Evolutionary conservation across 2,888 invertebrate genomes (phyloP).

Genomic region (Cremastobaeus sp.): DNA sequence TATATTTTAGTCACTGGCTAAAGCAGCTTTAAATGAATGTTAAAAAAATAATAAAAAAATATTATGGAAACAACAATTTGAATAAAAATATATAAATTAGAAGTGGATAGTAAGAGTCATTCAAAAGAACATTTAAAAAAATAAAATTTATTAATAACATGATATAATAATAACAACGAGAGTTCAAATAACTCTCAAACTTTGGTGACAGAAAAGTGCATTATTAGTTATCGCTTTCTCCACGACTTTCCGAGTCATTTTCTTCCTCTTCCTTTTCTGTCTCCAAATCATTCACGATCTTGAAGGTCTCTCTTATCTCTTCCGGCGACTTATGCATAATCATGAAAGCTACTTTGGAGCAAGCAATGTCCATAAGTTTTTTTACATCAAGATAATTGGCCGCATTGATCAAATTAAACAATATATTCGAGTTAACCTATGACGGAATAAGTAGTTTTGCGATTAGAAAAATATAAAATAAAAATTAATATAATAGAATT

Average conservation of each 20-base stretch:
- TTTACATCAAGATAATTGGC: constrained; percentile 98
- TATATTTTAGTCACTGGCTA: too few species aligned
- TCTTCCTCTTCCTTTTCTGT: constrained; percentile 98
- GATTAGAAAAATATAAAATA: too few species aligned
- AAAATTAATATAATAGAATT: background rate
- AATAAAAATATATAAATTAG: too few species aligned
- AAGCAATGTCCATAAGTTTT: constrained; percentile 96
- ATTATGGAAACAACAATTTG: too few species aligned
- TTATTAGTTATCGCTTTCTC: constrained; percentile 93
- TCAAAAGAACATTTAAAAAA: too few species aligned
- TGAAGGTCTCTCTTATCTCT: constrained; percentile 97
- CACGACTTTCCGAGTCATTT: too few species aligned
- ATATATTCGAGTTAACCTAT: constrained; percentile 94
- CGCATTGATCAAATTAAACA: constrained; percentile 97
- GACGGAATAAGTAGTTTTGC: background rate
- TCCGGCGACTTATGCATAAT: constrained; percentile 99
- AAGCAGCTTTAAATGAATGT: too few species aligned
- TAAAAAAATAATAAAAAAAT: too few species aligned
- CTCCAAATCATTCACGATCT: constrained; percentile 97
- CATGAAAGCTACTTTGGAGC: constrained; percentile 99
- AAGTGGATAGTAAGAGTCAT: too few species aligned
- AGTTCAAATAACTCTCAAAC: too few species aligned
- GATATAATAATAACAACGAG: too few species aligned
- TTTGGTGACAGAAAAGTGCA: constrained; percentile 29
- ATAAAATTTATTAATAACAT: too few species aligned